Percentiles rank a stretch among this genome's conserved stretches.
phyloP scores from a whole-genome alignment of 2,797 vertebrate species.

The Coregonus suidteri region DNA sequence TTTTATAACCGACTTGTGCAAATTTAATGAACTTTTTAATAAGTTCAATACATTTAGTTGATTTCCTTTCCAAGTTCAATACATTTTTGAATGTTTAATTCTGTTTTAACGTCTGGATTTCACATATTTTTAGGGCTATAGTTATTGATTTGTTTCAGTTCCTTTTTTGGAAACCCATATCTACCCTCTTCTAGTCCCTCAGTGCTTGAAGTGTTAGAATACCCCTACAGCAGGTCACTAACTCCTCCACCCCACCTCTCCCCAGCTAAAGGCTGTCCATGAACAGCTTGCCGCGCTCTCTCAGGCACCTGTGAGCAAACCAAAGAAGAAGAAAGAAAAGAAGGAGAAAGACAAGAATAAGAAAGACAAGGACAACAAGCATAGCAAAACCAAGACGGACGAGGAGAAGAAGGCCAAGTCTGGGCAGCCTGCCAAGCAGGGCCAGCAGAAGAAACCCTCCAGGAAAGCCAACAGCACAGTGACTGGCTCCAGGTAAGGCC shows the following conservation, averaged over 20 bases:
- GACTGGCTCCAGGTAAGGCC: conserved; percentile 74
- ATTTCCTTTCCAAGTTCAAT: no score
- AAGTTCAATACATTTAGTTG: no score
- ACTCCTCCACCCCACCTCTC: background rate
- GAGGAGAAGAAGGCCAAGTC: conserved; percentile 81
- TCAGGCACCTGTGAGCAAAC: conserved; percentile 85
- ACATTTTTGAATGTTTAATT: no score
- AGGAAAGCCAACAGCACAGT: conserved; percentile 81
- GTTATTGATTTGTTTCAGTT: background rate
- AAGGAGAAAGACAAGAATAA: conserved; percentile 81
- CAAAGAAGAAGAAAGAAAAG: conserved; percentile 88
- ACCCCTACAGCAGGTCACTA: background rate
- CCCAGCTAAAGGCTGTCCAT: conserved; percentile 87
- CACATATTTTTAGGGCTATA: no score
- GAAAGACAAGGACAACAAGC: conserved; percentile 71
- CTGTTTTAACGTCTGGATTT: no score
- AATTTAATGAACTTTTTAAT: no score
- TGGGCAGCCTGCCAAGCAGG: conserved; percentile 69
- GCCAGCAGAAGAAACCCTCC: conserved; percentile 76
- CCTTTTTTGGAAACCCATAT: background rate
- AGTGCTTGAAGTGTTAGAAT: background rate
- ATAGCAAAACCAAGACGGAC: conserved; percentile 76
- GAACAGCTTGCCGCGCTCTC: conserved; percentile 88
- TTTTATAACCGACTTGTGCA: no score
- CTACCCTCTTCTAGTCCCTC: background rate